Percentiles rank a stretch among this genome's conserved stretches.
Evolutionary conservation across 2,888 invertebrate genomes (phyloP).

Genomic region (Dynastes tityus): DNA sequence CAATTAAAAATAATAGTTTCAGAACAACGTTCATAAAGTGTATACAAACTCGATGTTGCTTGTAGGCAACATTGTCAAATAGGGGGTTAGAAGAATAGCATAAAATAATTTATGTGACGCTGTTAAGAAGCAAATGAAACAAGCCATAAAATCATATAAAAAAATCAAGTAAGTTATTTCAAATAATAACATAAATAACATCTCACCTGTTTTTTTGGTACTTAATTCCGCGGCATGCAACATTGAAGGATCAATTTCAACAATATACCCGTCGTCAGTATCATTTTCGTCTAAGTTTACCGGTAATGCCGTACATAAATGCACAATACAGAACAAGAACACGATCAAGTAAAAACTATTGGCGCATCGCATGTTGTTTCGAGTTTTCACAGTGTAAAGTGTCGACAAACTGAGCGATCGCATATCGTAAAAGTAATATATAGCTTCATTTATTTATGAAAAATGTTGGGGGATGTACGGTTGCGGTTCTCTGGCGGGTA

Average conservation of each 20-base stretch:
- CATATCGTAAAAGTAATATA: slow-evolving; percentile 22
- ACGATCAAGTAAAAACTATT: slow-evolving; percentile 23
- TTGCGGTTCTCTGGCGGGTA: slow-evolving; percentile 34
- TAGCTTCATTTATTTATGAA: slow-evolving; percentile 36
- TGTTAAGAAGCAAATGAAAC: too few species aligned
- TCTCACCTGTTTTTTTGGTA: neutral
- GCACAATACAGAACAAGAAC: slow-evolving; percentile 13
- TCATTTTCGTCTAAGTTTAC: neutral
- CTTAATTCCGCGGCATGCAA: neutral
- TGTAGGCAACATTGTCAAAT: too few species aligned
- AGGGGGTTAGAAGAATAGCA: too few species aligned
- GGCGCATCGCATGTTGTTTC: slow-evolving; percentile 16
- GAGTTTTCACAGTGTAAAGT: neutral
- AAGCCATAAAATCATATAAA: too few species aligned
- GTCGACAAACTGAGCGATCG: slow-evolving; percentile 16
- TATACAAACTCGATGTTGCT: too few species aligned
- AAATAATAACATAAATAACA: too few species aligned
- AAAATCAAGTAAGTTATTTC: too few species aligned
- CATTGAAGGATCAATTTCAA: neutral
- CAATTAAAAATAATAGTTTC: too few species aligned
- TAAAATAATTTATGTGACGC: too few species aligned
- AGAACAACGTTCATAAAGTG: too few species aligned
- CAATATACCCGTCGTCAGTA: neutral
- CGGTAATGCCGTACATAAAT: neutral
- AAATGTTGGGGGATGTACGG: slow-evolving; percentile 39